A percentile compares a stretch with the other conserved stretches of the same genome.
phyloP scores from a whole-genome alignment of 2,888 invertebrate genomes.

The Dendrolimus pini region DNA sequence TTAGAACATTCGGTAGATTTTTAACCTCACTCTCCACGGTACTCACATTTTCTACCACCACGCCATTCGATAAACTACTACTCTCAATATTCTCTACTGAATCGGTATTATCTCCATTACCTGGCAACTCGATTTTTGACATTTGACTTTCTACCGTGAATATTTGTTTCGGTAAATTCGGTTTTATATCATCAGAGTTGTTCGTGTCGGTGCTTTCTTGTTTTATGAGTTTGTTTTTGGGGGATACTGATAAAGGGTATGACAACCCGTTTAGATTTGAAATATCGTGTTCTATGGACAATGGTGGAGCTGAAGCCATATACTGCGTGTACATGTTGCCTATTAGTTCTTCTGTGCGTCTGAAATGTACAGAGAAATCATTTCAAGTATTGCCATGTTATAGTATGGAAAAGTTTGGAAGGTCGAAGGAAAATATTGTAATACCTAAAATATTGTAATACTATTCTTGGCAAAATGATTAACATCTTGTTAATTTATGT shows the following conservation, averaged over 20 bases:
- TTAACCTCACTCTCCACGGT: constrained; percentile 24
- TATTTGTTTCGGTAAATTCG: constrained; percentile 38
- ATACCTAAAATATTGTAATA: no score
- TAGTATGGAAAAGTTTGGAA: no score
- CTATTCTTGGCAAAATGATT: no score
- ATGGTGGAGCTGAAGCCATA: constrained; percentile 61
- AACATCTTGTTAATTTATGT: no score
- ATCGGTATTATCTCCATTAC: constrained; percentile 8
- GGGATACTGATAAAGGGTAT: constrained; percentile 32
- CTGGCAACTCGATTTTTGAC: constrained; percentile 46
- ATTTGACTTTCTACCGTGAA: constrained; percentile 60
- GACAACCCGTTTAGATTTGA: constrained; percentile 41
- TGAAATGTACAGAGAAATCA: constrained; percentile 21
- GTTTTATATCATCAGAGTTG: constrained; percentile 57
- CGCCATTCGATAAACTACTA: neutral
- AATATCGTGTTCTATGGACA: constrained; percentile 43
- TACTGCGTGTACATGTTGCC: constrained; percentile 73
- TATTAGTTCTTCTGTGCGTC: constrained; percentile 79
- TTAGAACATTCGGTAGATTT: constrained; percentile 41
- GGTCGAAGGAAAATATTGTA: no score
- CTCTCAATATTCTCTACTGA: constrained; percentile 8
- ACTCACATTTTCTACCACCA: neutral
- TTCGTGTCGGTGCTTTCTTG: constrained; percentile 65
- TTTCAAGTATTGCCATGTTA: neutral
- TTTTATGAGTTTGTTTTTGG: constrained; percentile 34